Conservation (phyloP, 2,797 vertebrate genomes). For the Loriculus beryllinus region DNA sequence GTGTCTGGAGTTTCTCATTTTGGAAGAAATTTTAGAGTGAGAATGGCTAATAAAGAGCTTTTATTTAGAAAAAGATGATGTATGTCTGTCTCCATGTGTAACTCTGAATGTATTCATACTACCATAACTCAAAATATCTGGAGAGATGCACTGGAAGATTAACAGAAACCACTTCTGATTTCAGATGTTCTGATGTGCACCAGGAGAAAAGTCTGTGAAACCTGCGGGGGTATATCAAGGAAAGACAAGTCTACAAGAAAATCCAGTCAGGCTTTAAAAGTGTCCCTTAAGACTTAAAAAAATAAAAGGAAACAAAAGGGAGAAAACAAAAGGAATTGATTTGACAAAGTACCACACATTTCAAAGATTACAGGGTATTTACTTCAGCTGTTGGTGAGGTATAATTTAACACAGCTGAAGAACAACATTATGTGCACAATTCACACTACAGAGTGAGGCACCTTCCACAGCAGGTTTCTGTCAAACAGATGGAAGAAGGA, state of each 20-base stretch:
- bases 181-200: fast-evolving
- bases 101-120: neutral
- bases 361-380: neutral
- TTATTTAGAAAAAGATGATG: neutral
- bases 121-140: neutral
- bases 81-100: neutral
- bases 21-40: neutral
- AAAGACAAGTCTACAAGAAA: neutral
- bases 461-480: neutral
- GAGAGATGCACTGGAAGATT: neutral
- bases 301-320: neutral
- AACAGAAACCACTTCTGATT: neutral
- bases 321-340: neutral
- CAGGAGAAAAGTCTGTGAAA: neutral
- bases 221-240: neutral
- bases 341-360: neutral
- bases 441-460: neutral
- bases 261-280: neutral
- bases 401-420: neutral
- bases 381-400: neutral
- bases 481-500: neutral
- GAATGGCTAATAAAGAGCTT: neutral
- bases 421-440: neutral
- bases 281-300: neutral
- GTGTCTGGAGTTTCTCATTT: neutral